Evolutionary conservation across 2,113 vertebrate genomes (phyloP).

Genomic region (Athene noctua): DNA sequence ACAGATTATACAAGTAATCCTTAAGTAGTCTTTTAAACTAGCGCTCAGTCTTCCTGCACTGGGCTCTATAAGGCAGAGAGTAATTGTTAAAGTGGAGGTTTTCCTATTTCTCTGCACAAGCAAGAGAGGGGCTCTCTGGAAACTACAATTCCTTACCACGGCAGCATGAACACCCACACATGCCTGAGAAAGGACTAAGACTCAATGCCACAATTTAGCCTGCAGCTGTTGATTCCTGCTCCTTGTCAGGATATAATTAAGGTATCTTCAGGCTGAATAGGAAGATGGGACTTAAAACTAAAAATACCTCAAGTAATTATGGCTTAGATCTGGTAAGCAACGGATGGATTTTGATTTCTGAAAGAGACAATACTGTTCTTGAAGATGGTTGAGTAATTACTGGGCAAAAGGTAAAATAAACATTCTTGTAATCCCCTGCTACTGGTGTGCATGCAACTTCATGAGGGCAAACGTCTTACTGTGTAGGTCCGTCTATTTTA

Average conservation of each 20-base stretch:
- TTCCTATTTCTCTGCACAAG: neutral
- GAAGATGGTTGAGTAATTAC: conserved; percentile 12
- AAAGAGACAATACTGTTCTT: conserved; percentile 40
- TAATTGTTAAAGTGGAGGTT: neutral
- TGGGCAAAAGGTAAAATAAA: conserved; percentile 29
- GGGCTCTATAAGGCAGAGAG: neutral
- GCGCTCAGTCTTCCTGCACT: neutral
- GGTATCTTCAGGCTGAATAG: conserved; percentile 41
- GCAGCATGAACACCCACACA: neutral
- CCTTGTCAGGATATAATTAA: conserved; percentile 65
- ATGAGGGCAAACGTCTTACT: neutral
- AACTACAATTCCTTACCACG: neutral
- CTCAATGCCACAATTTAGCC: neutral
- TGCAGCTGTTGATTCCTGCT: conserved; percentile 26
- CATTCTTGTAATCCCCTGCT: neutral
- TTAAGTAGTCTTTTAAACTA: neutral
- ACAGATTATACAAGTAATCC: neutral
- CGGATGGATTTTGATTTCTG: neutral
- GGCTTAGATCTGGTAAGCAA: conserved; percentile 40
- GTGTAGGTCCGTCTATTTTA: neutral
- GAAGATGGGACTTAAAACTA: conserved; percentile 65
- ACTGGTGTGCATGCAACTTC: neutral
- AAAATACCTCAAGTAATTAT: conserved; percentile 74
- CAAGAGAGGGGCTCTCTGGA: neutral
- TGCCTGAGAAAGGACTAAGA: neutral